phyloP scores from a whole-genome alignment of 2,888 invertebrate genomes.

The Drosophila austrosaltans region DNA sequence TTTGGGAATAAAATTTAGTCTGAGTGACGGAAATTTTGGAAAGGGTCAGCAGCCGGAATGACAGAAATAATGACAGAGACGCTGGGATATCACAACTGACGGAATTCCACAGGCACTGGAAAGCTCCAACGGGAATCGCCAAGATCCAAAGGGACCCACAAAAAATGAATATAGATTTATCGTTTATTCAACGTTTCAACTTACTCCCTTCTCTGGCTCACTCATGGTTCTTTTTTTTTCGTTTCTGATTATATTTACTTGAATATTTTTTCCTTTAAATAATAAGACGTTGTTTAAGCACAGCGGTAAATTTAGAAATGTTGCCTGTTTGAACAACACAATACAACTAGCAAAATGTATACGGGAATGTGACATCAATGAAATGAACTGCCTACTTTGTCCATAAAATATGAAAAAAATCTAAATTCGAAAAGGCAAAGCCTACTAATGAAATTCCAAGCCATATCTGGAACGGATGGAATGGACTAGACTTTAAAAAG shows the following conservation, averaged over 20 bases:
- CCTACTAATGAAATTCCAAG: neutral
- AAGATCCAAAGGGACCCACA: too few relatives aligned
- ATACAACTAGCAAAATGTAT: slow-evolving; percentile 26
- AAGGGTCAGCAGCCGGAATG: too few relatives aligned
- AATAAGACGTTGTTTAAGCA: slow-evolving; percentile 45
- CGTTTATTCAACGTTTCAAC: neutral
- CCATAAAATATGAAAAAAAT: neutral
- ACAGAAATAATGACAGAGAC: too few relatives aligned
- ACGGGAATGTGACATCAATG: slow-evolving; percentile 26
- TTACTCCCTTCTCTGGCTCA: neutral
- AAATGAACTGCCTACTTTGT: slow-evolving; percentile 4
- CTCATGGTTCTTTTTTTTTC: neutral
- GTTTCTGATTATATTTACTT: slow-evolving; percentile 30
- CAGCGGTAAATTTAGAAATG: slow-evolving; percentile 62
- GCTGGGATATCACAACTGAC: too few relatives aligned
- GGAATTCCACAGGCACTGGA: too few relatives aligned
- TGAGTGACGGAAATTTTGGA: too few relatives aligned
- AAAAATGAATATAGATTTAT: too few relatives aligned
- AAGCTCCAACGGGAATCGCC: too few relatives aligned
- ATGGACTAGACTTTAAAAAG: too few relatives aligned
- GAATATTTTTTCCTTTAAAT: slow-evolving; percentile 11
- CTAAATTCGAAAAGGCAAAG: neutral
- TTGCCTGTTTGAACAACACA: slow-evolving; percentile 48
- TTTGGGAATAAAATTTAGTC: too few relatives aligned
- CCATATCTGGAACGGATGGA: too few relatives aligned